Conservation (phyloP, 35 echinoderm and acorn worm genomes). For the Anneissia japonica region DNA sequence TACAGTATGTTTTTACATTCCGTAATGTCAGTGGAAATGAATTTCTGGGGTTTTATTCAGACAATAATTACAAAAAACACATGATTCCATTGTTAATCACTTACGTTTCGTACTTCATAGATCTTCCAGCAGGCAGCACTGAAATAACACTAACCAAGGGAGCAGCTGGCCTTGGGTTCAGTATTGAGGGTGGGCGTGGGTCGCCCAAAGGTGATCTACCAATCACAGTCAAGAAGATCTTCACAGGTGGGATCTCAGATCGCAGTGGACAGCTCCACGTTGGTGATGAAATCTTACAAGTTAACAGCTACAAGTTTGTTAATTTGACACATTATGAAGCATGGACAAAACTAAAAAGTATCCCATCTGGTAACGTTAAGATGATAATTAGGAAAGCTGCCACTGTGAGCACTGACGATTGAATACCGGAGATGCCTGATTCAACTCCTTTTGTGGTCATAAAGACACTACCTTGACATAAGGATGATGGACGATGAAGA, state of each 20-base stretch:
- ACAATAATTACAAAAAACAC: too few species aligned
- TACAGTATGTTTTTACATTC: too few species aligned
- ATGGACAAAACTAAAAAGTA: constrained; percentile 82
- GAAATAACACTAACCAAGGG: constrained; percentile 57
- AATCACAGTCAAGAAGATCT: constrained; percentile 97
- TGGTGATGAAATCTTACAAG: constrained; percentile 80
- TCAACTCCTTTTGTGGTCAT: not conserved
- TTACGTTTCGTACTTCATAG: too few species aligned
- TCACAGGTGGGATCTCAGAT: constrained; percentile 78
- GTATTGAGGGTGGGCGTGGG: constrained; percentile 78
- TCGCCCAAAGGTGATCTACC: constrained; percentile 80
- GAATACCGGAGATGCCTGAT: not conserved
- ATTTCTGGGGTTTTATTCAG: too few species aligned
- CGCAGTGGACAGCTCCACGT: constrained; percentile 61
- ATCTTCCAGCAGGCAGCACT: not conserved
- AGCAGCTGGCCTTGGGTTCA: constrained; percentile 83
- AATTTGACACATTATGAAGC: constrained; percentile 88
- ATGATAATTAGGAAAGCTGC: constrained; percentile 62
- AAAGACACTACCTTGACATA: not conserved
- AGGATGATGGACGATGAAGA: too few species aligned
- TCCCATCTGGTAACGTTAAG: constrained; percentile 82
- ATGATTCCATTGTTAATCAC: too few species aligned
- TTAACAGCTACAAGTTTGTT: constrained; percentile 65
- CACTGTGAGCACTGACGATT: not conserved
- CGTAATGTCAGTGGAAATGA: too few species aligned